Evolutionary conservation across 2,888 invertebrate species (phyloP), one percentile per base, ranked within the genome.

Genomic region (Leptinotarsa tumamoca): DNA sequence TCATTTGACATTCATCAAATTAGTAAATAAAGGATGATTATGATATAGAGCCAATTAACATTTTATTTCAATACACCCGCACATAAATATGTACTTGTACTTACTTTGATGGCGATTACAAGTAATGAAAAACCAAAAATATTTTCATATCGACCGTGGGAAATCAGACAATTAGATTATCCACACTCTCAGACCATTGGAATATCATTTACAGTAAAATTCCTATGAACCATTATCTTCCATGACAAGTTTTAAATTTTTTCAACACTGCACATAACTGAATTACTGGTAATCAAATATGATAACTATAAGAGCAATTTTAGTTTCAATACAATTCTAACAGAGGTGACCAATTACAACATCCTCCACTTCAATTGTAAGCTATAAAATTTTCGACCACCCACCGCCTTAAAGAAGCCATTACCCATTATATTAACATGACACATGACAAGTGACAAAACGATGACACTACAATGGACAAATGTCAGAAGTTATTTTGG

Each of bases 351-450:
- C 68, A 74, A 77, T 72, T 74, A 80, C 80, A 84, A 85, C 85
- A 85, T 84, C 84, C 83, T 84, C 83, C 86, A 85, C 85, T 84
- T 84, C 85, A 85, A 84, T 85, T 85, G 83, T 70, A 73, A 77
- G 72, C 66, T 71, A 85, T 84, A 85, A 85, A 85, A 85, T 85
- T 83, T 81, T 83, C 84, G 86, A 87, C 87, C 87, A 87, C 87
- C 87, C 88, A 87, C 87, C 86, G 86, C 86, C 87, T 87, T 84
- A 87, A 83, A 85, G 86, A 86, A 88, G 87, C 87, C 88, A 88
- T 88, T 87, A 52, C 43, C 54, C 54, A 87, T 75, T 73, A 33
- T 33, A 56, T 56, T 69, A 56, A 69, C 70, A 70, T 23, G 10
- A 66, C 21, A 66, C 10, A 33, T 43, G 23, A 43, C 21, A 66